Base-by-base conservation (phyloP, 2,797 vertebrate species). In the Sorex maritimensis region DNA sequence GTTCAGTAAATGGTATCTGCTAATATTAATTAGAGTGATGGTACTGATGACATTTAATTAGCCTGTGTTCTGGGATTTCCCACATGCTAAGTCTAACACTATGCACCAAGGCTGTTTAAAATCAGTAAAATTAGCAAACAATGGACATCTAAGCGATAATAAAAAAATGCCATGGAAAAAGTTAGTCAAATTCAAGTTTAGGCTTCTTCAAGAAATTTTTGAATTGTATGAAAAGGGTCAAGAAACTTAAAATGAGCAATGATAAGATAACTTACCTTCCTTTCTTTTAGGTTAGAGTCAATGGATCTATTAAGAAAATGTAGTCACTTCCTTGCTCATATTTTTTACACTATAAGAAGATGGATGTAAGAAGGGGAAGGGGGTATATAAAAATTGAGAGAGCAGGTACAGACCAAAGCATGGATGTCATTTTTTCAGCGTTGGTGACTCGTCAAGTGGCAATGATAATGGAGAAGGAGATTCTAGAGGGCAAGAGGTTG, bases 41-140 rank as follows among this genome's bases (percentile, higher is more conserved):
- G 78, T n/a, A 52, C 68, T 68, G 52, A 73, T 68, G 74, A 90
- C 78, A 94, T 90, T 91, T 94, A 94, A 95, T 89, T n/a, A 93
- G 68, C 46, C 68, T 28, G 12, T 93, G 81, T 87, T 30, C 30
- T 90, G 88, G 79, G 74, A 91, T 69, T 86, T 86, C 74, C 55
- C 63, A 86, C 46, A 67, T 68, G 78, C 34, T 86, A 85, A 7
- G 1, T 86, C 72, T 91, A 61, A 93, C 28, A 91, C 19, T 63
- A 73, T 63, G 49, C 26, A 87, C 21, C 8, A 10, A 87, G 55
- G 10, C 19, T 46, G 28, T 87, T 81, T 28, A 38, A 12, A 87
- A 74, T 67, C 61, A 69, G 28, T 41, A 83, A 77, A 94, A 77
- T 92, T 82, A 90, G 61, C 73, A 81, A 91, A 92, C 17, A 69